Evolutionary conservation across 92 coral and sea anemone genomes (phyloP), one percentile per base, ranked within the genome.

Genomic region (Montipora capitata): DNA sequence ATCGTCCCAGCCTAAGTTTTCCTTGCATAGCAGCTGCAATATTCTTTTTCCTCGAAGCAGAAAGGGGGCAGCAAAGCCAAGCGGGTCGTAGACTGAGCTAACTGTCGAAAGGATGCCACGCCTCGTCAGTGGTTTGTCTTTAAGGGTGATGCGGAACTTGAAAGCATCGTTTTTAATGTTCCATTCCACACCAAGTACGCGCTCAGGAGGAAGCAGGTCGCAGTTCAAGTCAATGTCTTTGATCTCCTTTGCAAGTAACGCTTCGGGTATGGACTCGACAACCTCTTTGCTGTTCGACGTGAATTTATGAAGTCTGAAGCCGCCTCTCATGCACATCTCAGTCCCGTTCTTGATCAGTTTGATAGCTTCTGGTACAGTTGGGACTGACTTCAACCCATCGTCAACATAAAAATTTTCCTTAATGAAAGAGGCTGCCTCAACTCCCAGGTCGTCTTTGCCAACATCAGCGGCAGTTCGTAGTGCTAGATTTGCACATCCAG

Each of bases 41-140:
- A 86, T 86, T 48, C 49, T 78, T 42, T 86, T 86, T 10, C 85
- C 90, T 77, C 77, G 85, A 18, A 86, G 85, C 42, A 86, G 85
- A 40, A 77, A 86, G 52, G 90, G 85, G 41, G 90, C 85, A 12
- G 85, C 85, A 17, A 86, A 71, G 11, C 90, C 90, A 45, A 86
- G 84, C 42, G 85, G 84, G 79, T 86, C 84, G 27, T 67, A 86
- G 9, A 86, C 40, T 35, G 90, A 86, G 45, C 84, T 86, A 2
- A 78, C 90, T 35, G 90, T 86, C 41, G 90, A 68, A 38, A 86
- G n/a, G 72, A 86, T 86, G 38, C 90, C 85, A 56, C 85, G 90
- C 73, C 90, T 78, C 11, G 85, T 86, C 51, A 77, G 72, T 57
- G 90, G 90, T 59, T 18, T 68, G 35, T 86, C 85, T 44, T 78